Conservation (phyloP, 2,797 vertebrate genomes). For the Ciconia nigra region DNA sequence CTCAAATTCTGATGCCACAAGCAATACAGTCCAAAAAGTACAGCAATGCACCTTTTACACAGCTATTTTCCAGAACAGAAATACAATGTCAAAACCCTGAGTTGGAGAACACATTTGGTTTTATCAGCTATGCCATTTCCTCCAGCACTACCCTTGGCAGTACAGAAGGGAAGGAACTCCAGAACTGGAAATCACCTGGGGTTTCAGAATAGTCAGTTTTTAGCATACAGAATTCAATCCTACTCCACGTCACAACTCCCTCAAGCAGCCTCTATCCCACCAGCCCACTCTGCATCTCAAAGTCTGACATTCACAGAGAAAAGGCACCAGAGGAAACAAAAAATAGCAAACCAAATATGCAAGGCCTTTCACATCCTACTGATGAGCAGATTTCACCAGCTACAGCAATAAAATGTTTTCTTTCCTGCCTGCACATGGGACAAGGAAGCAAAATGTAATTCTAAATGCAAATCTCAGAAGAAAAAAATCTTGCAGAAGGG, state of each 20-base stretch:
- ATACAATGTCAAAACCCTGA: neutral
- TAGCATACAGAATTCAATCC: neutral
- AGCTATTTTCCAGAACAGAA: neutral
- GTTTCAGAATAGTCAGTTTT: neutral
- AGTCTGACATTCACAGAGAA: neutral
- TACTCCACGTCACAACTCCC: neutral
- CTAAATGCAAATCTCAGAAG: conserved; percentile 23
- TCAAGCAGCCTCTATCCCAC: neutral
- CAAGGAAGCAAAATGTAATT: conserved; percentile 10
- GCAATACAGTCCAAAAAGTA: neutral
- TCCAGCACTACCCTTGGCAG: neutral
- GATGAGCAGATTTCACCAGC: conserved; percentile 7
- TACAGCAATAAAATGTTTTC: conserved; percentile 34
- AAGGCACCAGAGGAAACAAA: neutral
- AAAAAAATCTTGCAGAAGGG: neutral
- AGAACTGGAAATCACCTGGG: neutral
- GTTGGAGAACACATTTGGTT: neutral
- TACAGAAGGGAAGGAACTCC: neutral
- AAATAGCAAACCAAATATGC: conserved; percentile 27
- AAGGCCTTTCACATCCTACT: neutral
- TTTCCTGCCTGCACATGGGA: neutral
- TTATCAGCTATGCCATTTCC: neutral
- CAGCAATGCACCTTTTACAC: neutral
- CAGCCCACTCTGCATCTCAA: neutral
- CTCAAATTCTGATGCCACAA: neutral